Evolutionary conservation across 1,140 invertebrate species (phyloP), one percentile per base, ranked within the genome.

Genomic region (Eufriesea mexicana): DNA sequence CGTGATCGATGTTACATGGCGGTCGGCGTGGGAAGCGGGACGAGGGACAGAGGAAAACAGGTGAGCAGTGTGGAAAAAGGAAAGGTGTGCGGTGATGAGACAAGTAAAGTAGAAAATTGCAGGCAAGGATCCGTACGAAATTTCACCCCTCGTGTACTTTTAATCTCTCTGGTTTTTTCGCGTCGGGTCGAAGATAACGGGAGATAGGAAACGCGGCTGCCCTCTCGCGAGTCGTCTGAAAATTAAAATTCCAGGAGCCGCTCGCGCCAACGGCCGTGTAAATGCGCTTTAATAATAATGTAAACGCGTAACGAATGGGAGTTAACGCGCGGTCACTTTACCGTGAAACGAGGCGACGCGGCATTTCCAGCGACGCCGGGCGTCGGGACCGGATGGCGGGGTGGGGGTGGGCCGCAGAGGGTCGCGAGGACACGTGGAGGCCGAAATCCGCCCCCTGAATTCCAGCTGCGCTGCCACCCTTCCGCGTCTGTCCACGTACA

Each of bases 251-350:
- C 90, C 90, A 83, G 68, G 78, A 86, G 87, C 82, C 81, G 79
- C 80, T 79, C 87, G 75, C 84, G 79, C 76, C 79, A 86, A 88
- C 88, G 86, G 81, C 84, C 90, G 89, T 91, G 90, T 91, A 91
- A 92, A 91, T 91, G 90, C 90, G 89, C 91, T 91, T 91, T 91
- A 91, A 92, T 91, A 91, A 91, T 91, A 90, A 91, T 91, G 90
- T 90, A 91, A 91, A 91, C 87, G 89, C 86, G 81, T 91, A 89
- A 89, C 87, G 89, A 89, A 89, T 89, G 87, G 88, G 89, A 90
- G 87, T 91, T 91, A 89, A 90, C 86, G 90, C 85, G 88, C 86
- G 89, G 87, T 83, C 90, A 88, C 90, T 86, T 92, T 88, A 89
- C 82, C 90, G 90, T 90, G 88, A 91, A 92, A 91, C 90, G 90